Evolutionary conservation across 1,140 invertebrate species (phyloP).

Genomic region (Pristionchus pacificus): DNA sequence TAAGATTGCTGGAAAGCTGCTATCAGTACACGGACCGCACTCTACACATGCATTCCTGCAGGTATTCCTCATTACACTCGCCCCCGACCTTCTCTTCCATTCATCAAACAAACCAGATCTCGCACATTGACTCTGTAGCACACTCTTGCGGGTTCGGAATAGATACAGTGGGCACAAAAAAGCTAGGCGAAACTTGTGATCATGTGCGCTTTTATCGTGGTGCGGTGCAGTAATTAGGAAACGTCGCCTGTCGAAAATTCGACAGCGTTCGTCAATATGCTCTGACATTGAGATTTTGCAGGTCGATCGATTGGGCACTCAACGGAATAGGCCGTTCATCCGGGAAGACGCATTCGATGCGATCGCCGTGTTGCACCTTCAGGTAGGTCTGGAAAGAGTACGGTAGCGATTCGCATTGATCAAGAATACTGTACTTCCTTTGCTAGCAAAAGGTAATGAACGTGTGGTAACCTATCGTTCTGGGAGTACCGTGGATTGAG

Average conservation of each 20-base stretch:
- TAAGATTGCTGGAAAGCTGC: not conserved
- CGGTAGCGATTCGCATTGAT: no score
- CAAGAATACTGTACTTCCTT: no score
- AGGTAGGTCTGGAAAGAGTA: no score
- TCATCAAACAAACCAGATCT: not conserved
- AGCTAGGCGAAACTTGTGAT: no score
- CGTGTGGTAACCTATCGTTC: not conserved
- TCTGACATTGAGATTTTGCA: not conserved
- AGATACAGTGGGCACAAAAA: no score
- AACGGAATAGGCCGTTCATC: not conserved
- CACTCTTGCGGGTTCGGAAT: no score
- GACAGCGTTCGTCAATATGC: not conserved
- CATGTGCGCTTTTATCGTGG: no score
- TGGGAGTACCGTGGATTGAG: not conserved
- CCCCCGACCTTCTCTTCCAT: not conserved
- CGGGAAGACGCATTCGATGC: not conserved
- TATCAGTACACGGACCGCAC: not conserved
- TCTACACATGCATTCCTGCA: not conserved
- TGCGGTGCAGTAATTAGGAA: not conserved
- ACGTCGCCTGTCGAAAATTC: not conserved
- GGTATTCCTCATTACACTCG: not conserved
- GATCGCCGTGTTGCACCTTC: not conserved
- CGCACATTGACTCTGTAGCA: not conserved
- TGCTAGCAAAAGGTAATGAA: no score
- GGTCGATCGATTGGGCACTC: not conserved